These are phyloP conservation scores for Acropora yongei DNA, from an alignment of 64 coral and sea anemone species.

Conservation along the genomic window DNA sequence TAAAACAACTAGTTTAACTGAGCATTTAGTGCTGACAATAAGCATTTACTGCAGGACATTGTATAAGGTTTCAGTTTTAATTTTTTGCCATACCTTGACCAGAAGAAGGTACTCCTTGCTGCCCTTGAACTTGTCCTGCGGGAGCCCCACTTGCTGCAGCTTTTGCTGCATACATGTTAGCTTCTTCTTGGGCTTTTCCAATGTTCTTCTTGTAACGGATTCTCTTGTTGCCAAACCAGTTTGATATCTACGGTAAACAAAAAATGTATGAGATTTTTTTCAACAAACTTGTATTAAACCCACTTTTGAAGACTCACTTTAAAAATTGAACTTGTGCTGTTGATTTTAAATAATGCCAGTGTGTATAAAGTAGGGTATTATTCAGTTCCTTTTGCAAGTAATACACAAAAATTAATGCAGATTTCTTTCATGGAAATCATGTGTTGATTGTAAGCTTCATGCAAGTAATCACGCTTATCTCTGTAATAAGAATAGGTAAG, in stretches of 20 bases:
- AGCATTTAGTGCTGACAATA: background rate
- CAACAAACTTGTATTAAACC: too few relatives aligned
- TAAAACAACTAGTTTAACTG: too few relatives aligned
- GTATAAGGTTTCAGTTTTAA: background rate
- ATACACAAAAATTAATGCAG: too few relatives aligned
- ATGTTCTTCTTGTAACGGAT: constrained; percentile 99
- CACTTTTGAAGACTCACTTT: too few relatives aligned
- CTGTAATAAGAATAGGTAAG: too few relatives aligned
- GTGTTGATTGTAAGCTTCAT: too few relatives aligned
- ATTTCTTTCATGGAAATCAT: too few relatives aligned
- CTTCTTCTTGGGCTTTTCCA: constrained; percentile 97
- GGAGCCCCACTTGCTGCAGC: constrained; percentile 67
- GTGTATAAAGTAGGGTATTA: too few relatives aligned
- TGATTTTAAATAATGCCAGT: too few relatives aligned
- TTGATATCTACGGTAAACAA: constrained; percentile 77
- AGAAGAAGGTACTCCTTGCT: constrained; percentile 72
- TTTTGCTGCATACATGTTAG: constrained; percentile 97
- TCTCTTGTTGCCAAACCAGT: constrained; percentile 99
- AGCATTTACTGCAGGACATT: background rate
- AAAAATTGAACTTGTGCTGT: too few relatives aligned
- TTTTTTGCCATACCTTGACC: constrained; percentile 55
- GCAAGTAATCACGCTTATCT: too few relatives aligned
- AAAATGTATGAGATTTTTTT: background rate
- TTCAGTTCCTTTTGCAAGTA: too few relatives aligned
- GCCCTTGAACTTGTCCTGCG: constrained; percentile 53